Conservation (phyloP, 2,888 invertebrate species). For the Megamerina dolium region DNA sequence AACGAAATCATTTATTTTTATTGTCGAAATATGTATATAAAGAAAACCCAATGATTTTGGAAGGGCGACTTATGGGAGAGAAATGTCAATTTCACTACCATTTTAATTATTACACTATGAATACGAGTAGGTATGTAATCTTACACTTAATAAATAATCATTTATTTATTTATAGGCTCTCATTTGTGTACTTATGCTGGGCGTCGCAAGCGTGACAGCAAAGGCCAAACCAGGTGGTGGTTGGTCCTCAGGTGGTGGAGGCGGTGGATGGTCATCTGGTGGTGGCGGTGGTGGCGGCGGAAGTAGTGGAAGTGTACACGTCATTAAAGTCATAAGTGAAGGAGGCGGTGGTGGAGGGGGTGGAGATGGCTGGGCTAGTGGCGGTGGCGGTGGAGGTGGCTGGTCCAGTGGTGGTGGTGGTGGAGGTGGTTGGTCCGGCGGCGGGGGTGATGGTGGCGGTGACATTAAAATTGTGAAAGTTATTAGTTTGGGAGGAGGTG, state of each 20-base stretch:
- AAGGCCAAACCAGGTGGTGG: conserved; percentile 39
- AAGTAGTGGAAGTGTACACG: conserved; percentile 27
- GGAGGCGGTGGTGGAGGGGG: conserved; percentile 25
- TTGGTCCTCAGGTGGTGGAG: conserved; percentile 23
- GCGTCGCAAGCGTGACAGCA: conserved; percentile 39
- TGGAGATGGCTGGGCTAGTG: conserved; percentile 21
- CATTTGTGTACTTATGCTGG: conserved; percentile 41
- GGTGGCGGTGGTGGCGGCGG: conserved; percentile 26
- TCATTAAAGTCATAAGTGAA: conserved; percentile 24
- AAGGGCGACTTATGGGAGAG: too few relatives aligned
- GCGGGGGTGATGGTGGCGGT: conserved; percentile 24
- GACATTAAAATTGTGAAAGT: conserved; percentile 16
- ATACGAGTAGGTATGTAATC: too few relatives aligned
- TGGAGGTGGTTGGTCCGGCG: conserved; percentile 17
- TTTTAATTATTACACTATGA: too few relatives aligned
- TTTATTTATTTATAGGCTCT: conserved; percentile 39
- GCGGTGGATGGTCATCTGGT: conserved; percentile 24
- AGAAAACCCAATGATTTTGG: too few relatives aligned
- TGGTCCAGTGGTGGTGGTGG: conserved; percentile 21
- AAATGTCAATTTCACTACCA: too few relatives aligned
- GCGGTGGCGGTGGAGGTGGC: conserved; percentile 25
- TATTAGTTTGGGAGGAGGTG: conserved; percentile 18
- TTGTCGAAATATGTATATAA: too few relatives aligned
- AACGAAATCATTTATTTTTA: too few relatives aligned
- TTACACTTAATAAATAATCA: too few relatives aligned